Conservation (phyloP, 2,888 invertebrate genomes). For the Orthosia gracilis region DNA sequence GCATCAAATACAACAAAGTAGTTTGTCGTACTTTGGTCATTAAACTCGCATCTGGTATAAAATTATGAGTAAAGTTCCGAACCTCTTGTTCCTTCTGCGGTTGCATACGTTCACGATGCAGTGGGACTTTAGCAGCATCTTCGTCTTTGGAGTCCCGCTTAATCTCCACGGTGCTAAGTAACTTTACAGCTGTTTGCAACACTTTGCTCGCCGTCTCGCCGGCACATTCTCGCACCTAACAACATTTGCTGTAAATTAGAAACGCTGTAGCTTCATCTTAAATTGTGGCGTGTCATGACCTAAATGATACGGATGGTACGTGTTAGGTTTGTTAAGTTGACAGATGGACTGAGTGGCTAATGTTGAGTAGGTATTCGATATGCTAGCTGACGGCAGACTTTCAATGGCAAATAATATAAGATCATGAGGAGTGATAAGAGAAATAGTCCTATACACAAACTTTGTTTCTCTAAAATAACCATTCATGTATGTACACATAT, state of each 20-base stretch:
- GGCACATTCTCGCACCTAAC: slow-evolving; percentile 83
- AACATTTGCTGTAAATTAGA: slow-evolving; percentile 41
- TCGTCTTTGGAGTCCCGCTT: slow-evolving; percentile 69
- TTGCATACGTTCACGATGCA: slow-evolving; percentile 76
- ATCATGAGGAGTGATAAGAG: too few relatives aligned
- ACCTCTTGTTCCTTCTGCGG: slow-evolving; percentile 78
- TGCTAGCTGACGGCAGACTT: not conserved
- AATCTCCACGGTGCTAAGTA: slow-evolving; percentile 71
- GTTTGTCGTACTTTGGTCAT: slow-evolving; percentile 31
- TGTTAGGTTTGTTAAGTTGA: slow-evolving; percentile 15
- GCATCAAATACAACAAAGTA: slow-evolving; percentile 36
- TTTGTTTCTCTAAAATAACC: too few relatives aligned
- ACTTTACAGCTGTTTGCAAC: slow-evolving; percentile 71
- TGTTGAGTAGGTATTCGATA: not conserved
- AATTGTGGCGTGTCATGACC: slow-evolving; percentile 29
- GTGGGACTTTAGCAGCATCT: slow-evolving; percentile 62
- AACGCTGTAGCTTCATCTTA: slow-evolving; percentile 31
- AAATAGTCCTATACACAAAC: not conserved
- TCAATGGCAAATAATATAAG: too few relatives aligned
- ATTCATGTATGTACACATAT: too few relatives aligned
- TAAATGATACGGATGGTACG: slow-evolving; percentile 21
- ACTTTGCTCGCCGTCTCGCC: slow-evolving; percentile 79
- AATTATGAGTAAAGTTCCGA: slow-evolving; percentile 41
- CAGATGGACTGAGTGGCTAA: not conserved
- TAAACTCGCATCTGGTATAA: slow-evolving; percentile 29